Percentiles rank a stretch among this genome's conserved stretches.
Conservation (phyloP, 2,113 vertebrate genomes). For the Ciconia stormi region DNA sequence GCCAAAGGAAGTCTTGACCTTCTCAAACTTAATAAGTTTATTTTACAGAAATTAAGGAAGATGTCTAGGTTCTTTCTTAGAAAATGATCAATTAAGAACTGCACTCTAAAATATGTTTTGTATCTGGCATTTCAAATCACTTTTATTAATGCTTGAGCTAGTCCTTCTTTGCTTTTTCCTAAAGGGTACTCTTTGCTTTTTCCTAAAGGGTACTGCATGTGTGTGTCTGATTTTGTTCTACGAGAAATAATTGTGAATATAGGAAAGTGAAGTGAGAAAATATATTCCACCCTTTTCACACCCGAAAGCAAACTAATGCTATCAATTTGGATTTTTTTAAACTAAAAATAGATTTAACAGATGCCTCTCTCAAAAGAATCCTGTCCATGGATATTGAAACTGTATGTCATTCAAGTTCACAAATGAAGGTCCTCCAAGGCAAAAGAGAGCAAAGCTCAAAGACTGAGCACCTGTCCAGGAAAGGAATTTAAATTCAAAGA, state of each 20-base stretch:
- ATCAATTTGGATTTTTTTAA: background rate
- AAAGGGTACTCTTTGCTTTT: background rate
- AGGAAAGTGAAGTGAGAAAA: constrained; percentile 11
- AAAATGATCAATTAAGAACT: background rate
- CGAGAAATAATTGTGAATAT: background rate
- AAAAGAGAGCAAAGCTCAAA: background rate
- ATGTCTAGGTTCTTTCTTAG: background rate
- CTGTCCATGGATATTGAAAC: background rate
- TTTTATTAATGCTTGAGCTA: constrained; percentile 15
- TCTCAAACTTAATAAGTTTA: background rate
- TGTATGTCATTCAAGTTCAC: background rate
- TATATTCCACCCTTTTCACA: background rate
- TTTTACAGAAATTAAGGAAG: background rate
- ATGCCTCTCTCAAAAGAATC: background rate
- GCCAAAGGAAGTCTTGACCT: background rate
- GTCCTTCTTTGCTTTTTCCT: background rate
- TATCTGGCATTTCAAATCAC: background rate
- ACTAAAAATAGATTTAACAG: background rate
- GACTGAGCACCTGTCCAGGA: background rate
- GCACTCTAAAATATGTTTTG: background rate
- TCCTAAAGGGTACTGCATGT: background rate
- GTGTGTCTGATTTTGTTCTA: background rate
- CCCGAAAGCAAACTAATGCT: background rate
- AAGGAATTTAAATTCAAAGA: background rate
- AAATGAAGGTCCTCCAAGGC: background rate